phyloP scores from a whole-genome alignment of 2,113 vertebrate species.

The Rhinolophus ferrumequinum region DNA sequence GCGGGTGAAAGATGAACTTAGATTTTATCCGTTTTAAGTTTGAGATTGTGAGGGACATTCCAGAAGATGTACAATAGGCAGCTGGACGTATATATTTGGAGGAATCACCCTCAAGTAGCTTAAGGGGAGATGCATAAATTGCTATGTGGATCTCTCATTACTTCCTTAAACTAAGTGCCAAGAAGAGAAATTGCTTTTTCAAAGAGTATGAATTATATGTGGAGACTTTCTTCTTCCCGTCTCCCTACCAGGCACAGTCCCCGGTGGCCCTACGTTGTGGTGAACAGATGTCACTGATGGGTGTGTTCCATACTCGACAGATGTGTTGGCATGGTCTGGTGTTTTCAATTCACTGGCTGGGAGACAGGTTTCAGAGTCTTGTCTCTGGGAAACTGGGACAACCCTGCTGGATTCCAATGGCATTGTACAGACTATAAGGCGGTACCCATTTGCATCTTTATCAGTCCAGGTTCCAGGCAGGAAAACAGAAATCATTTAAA shows the following conservation, averaged over 20 bases:
- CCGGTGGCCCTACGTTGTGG: not conserved
- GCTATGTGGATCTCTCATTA: not conserved
- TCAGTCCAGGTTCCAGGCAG: not conserved
- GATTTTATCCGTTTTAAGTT: not conserved
- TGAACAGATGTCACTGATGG: not conserved
- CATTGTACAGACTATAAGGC: not conserved
- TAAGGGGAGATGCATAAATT: not conserved
- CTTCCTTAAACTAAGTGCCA: not conserved
- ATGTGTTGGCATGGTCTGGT: not conserved
- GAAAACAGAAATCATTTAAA: not conserved
- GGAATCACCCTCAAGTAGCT: not conserved
- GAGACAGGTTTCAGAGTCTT: not conserved
- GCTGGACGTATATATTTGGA: not conserved
- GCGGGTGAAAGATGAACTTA: not conserved
- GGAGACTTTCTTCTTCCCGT: not conserved
- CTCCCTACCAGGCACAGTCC: not conserved
- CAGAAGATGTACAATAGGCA: not conserved
- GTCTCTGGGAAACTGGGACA: not conserved
- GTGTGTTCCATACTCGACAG: not conserved
- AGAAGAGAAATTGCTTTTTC: not conserved
- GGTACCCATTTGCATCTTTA: not conserved
- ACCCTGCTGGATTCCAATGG: not conserved
- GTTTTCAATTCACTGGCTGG: not conserved
- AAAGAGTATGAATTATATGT: not conserved
- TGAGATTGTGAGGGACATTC: not conserved